These are phyloP conservation scores for Hirundichthys speculiger DNA, from an alignment of 2,113 vertebrate species.

Conservation along the genomic window DNA sequence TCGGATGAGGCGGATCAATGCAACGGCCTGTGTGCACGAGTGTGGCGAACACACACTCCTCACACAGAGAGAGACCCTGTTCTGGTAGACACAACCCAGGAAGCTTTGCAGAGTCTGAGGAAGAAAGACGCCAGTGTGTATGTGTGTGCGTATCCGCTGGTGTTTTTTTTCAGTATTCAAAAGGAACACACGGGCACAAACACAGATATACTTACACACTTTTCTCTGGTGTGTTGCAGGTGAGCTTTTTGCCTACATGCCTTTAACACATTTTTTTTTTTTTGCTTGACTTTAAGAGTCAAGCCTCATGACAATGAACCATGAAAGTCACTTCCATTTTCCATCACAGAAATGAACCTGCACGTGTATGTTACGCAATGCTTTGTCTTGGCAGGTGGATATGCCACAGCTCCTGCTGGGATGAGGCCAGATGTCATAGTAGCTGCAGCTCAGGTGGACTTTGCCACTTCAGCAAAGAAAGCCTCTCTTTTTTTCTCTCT, in stretches of 20 bases:
- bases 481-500: conserved; percentile 15
- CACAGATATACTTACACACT: conserved; percentile 24
- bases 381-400: conserved; percentile 54
- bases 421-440: conserved; percentile 45
- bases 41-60: conserved; percentile 49
- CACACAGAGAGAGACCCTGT: conserved; percentile 72
- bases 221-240: conserved; percentile 42
- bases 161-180: conserved; percentile 32
- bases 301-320: conserved; percentile 3
- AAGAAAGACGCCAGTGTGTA: conserved; percentile 73
- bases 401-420: conserved; percentile 41
- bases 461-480: conserved; percentile 65
- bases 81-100: conserved; percentile 63
- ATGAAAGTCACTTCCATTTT: too few relatives aligned
- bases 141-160: conserved; percentile 28
- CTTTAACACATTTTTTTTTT: not conserved
- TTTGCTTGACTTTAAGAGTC: not conserved
- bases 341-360: not conserved
- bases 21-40: conserved; percentile 43
- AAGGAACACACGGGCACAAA: conserved; percentile 10
- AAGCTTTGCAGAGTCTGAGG: conserved; percentile 52
- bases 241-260: conserved; percentile 1
- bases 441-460: conserved; percentile 50
- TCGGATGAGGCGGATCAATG: conserved; percentile 65
- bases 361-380: conserved; percentile 25